These are phyloP conservation scores for Sarotherodon lohbergeri DNA, from an alignment of 2,113 vertebrate species.

Conservation along the genomic window DNA sequence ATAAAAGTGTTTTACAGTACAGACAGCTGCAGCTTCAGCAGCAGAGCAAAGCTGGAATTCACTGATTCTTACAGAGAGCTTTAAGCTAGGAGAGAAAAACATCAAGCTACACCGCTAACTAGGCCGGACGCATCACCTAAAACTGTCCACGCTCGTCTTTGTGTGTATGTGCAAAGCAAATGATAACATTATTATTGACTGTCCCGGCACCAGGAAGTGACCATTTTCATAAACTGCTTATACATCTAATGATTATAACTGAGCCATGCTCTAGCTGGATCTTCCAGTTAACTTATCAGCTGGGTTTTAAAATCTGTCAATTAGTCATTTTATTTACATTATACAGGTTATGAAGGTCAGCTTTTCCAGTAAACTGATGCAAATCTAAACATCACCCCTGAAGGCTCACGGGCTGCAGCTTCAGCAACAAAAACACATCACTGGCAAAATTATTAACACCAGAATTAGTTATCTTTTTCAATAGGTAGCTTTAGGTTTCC, in stretches of 20 bases:
- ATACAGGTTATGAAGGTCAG: background rate
- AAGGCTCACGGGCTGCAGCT: background rate
- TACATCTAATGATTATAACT: background rate
- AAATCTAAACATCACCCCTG: background rate
- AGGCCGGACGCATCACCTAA: background rate
- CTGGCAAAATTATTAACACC: background rate
- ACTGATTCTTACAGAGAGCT: background rate
- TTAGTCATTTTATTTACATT: background rate
- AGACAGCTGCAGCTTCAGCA: background rate
- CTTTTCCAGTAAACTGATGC: background rate
- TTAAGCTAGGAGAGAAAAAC: background rate
- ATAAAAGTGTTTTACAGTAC: background rate
- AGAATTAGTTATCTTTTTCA: background rate
- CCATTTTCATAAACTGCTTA: background rate
- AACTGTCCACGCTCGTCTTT: background rate
- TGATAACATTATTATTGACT: background rate
- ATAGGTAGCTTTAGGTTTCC: background rate
- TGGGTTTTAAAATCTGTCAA: background rate
- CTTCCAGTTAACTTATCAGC: background rate
- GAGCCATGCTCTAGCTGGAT: background rate
- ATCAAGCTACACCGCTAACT: background rate
- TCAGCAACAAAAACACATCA: background rate
- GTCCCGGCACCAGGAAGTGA: background rate
- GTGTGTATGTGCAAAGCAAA: constrained; percentile 27
- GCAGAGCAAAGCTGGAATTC: background rate